Conservation (phyloP, 1,140 invertebrate genomes). For the Conus betulinus region DNA sequence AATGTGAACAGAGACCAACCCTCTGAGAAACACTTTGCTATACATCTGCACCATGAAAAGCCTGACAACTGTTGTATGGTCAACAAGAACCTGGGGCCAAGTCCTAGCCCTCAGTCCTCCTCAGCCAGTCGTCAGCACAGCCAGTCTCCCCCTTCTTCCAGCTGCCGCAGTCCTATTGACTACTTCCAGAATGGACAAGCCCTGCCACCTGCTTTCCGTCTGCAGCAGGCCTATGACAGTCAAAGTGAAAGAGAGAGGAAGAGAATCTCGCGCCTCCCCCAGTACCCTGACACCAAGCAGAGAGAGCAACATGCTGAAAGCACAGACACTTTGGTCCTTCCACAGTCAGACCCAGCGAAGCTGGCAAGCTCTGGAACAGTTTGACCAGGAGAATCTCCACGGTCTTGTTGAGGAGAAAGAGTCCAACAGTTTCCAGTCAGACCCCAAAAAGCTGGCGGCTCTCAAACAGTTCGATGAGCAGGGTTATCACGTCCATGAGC, state of each 20-base stretch:
- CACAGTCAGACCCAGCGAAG: conserved; percentile 41
- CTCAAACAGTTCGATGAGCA: conserved; percentile 36
- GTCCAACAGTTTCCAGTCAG: conserved; percentile 11
- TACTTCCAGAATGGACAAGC: conserved; percentile 35
- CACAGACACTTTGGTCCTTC: neutral
- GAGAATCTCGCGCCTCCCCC: conserved; percentile 22
- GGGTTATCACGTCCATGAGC: neutral
- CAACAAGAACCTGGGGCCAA: neutral
- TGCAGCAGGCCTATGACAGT: conserved; percentile 46
- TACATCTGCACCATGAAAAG: neutral
- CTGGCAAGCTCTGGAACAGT: conserved; percentile 39
- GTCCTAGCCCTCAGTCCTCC: neutral
- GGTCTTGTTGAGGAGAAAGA: neutral
- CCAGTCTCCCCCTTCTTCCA: neutral
- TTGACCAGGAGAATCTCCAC: conserved; percentile 30
- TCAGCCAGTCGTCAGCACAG: neutral
- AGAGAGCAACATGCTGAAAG: conserved; percentile 7
- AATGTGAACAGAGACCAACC: neutral
- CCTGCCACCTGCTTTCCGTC: conserved; percentile 38
- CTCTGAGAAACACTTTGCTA: neutral
- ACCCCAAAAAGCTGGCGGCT: conserved; percentile 33
- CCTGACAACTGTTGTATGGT: conserved; percentile 13
- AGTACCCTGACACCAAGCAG: neutral
- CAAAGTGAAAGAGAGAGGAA: neutral
- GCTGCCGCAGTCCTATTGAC: conserved; percentile 18